A percentile compares a stretch with the other conserved stretches of the same genome.
Conservation (phyloP, 2,888 invertebrate species). For the Leucania comma region DNA sequence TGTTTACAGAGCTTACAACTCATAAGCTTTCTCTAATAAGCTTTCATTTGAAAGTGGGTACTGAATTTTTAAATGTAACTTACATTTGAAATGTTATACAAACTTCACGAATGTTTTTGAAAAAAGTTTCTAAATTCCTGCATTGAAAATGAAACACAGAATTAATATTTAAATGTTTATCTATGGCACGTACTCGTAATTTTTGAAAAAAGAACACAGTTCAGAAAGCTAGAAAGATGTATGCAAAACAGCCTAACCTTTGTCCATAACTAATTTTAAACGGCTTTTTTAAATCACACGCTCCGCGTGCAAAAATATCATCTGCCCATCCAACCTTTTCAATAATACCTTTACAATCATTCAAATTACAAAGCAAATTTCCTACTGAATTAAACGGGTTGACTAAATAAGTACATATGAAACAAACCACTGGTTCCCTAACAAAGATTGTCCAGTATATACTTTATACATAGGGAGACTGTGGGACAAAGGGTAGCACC, state of each 20-base stretch:
- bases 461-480: slow-evolving; percentile 50
- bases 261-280: background rate
- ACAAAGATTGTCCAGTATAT: slow-evolving; percentile 61
- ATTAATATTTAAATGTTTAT: no score
- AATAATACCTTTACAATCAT: slow-evolving; percentile 2
- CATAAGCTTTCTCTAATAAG: slow-evolving; percentile 4
- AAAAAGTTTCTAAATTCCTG: no score
- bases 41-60: slow-evolving; percentile 16
- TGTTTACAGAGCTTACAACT: slow-evolving; percentile 4
- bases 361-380: slow-evolving; percentile 39
- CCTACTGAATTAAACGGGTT: slow-evolving; percentile 50
- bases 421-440: slow-evolving; percentile 61
- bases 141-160: no score
- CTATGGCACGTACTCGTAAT: no score
- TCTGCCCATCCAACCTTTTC: slow-evolving; percentile 1
- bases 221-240: background rate
- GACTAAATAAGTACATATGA: slow-evolving; percentile 38
- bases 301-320: background rate
- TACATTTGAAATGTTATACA: background rate
- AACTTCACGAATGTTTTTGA: slow-evolving; percentile 31
- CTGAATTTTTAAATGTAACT: slow-evolving; percentile 6
- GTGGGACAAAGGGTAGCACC: slow-evolving; percentile 79
- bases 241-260: background rate
- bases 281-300: background rate
- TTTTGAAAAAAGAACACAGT: no score